Base-by-base conservation (phyloP, 2,113 vertebrate genomes). In the Amia ocellicauda region DNA sequence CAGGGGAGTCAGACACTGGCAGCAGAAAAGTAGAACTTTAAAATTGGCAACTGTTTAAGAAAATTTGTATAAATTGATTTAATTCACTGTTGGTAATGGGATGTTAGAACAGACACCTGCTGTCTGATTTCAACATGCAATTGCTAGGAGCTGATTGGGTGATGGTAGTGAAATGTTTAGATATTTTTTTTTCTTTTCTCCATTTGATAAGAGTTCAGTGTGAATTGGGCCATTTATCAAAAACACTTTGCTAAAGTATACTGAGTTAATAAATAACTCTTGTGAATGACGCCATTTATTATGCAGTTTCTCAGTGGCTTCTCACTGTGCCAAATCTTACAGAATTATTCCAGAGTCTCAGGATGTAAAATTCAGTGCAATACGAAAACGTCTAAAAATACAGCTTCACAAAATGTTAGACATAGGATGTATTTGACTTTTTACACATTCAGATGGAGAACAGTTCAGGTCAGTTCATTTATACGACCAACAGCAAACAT, bases 181-280 rank as follows among this genome's bases (percentile, higher is more conserved):
- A 66, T 68, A 69, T 76, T 80, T 78, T 77, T 73, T 77, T 36
- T 51, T 78, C 76, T 36, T 7, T 55, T 71, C 75, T 82, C n/a
- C n/a, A n/a, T 85, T 84, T 83, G 76, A 83, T 83, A 87, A 85
- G 72, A 78, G 81, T 83, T 86, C 80, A 73, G 73, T 76, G 73
- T 73, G 78, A 85, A 80, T 84, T 81, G 78, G 77, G 81, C 74
- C 79, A 85, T 88, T 88, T 87, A 89, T 87, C 76, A 82, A 75
- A 74, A 82, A 82, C 64, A 80, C 80, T 80, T 84, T 79, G 81
- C 78, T 76, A 78, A 81, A 77, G 73, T 69, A 67, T 66, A 62
- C 72, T 70, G 80, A 83, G 77, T 82, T 76, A 82, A 84, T 85
- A 80, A 82, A 84, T 85, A 84, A 85, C 86, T 86, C 82, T 80